phyloP scores from a whole-genome alignment of 2,113 vertebrate species.

The Ardeotis arabs region DNA sequence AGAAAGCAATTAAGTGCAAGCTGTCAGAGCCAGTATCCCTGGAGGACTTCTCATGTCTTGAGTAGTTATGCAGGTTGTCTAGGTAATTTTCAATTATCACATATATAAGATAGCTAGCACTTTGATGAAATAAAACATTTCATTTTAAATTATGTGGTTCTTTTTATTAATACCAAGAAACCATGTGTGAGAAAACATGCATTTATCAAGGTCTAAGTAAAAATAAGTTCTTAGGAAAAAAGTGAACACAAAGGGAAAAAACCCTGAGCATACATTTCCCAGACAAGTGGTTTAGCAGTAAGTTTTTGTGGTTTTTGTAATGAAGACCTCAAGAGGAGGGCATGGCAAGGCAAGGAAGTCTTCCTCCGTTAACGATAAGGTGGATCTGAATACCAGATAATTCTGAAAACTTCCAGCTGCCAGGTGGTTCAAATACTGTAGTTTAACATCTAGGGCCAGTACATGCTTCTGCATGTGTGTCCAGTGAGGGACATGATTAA shows the following conservation, averaged over 20 bases:
- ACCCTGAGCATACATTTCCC: neutral
- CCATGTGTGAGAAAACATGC: neutral
- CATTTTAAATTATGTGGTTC: neutral
- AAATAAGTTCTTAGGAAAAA: neutral
- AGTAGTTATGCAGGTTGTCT: neutral
- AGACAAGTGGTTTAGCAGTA: neutral
- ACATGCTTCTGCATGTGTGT: neutral
- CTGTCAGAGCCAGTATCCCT: neutral
- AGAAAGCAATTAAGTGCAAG: neutral
- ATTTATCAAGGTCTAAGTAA: neutral
- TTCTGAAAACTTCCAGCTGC: neutral
- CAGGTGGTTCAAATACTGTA: neutral
- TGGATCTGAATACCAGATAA: neutral
- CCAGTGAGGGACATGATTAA: neutral
- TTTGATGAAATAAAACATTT: neutral
- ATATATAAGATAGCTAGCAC: neutral
- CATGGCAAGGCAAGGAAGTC: neutral
- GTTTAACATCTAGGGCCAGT: neutral
- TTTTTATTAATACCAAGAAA: neutral
- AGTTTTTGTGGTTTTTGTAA: neutral
- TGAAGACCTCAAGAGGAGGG: neutral
- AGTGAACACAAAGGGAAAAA: neutral
- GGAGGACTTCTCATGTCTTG: neutral
- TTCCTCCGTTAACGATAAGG: neutral
- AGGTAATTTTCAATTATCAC: neutral